These are phyloP conservation scores for Sarcoramphus papa DNA, from an alignment of 2,797 vertebrate species.

Conservation along the genomic window DNA sequence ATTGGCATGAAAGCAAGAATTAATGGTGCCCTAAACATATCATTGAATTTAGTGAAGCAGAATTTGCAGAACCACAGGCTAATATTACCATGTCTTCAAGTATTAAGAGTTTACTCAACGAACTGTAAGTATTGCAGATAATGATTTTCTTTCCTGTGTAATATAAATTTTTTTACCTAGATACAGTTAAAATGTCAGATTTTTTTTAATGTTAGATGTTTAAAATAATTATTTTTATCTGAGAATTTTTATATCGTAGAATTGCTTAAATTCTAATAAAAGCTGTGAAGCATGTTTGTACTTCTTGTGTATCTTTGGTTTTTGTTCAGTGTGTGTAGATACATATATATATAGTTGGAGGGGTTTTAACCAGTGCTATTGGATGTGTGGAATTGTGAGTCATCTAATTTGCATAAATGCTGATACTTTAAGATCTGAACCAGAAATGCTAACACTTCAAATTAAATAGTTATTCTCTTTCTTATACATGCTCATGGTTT, in stretches of 20 bases:
- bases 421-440: background rate
- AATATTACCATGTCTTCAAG: constrained; percentile 92
- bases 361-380: background rate
- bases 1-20: constrained; percentile 94
- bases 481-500: background rate
- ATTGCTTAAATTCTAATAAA: background rate
- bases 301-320: background rate
- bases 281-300: background rate
- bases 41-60: constrained; percentile 88
- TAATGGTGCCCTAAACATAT: constrained; percentile 86
- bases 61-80: constrained; percentile 89
- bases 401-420: background rate
- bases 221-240: background rate
- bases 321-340: background rate
- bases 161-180: background rate
- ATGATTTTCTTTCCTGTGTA: background rate
- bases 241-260: background rate
- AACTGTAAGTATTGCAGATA: constrained; percentile 84
- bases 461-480: background rate
- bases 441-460: background rate
- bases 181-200: background rate
- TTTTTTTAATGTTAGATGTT: background rate
- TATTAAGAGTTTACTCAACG: constrained; percentile 88
- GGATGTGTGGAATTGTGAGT: background rate
- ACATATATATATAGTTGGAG: background rate